Conservation (phyloP, 1,140 invertebrate species). For the Rhopalosiphum maidis region DNA sequence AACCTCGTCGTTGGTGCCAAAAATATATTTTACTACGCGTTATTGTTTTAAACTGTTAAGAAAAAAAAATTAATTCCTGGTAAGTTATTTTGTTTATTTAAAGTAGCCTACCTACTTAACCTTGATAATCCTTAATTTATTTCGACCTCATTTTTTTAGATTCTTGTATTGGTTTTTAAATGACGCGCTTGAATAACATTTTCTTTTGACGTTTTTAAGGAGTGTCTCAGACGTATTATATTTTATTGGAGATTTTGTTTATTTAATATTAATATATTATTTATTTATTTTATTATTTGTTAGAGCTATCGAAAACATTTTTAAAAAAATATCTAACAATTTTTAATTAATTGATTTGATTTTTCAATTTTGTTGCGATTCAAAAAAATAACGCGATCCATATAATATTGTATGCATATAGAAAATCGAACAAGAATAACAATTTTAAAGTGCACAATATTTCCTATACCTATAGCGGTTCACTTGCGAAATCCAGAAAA, state of each 20-base stretch:
- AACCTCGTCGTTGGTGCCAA: not conserved
- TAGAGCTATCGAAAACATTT: too few species aligned
- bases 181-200: not conserved
- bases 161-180: not conserved
- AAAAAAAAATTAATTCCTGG: not conserved
- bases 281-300: too few species aligned
- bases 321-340: too few species aligned
- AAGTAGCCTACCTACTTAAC: not conserved
- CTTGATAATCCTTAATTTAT: conserved; percentile 9
- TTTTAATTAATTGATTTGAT: too few species aligned
- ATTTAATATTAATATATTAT: too few species aligned
- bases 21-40: not conserved
- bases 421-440: not conserved
- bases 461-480: not conserved
- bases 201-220: too few species aligned
- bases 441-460: not conserved
- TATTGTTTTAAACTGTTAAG: not conserved
- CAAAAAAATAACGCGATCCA: not conserved
- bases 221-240: too few species aligned
- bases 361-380: not conserved
- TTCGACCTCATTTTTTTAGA: not conserved
- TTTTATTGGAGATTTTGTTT: too few species aligned
- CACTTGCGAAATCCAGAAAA: not conserved
- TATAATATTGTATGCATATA: not conserved
- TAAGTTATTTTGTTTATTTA: not conserved